Evolutionary conservation across 2,113 vertebrate species (phyloP), one percentile per base, ranked within the genome.

Genomic region (Scomber scombrus): DNA sequence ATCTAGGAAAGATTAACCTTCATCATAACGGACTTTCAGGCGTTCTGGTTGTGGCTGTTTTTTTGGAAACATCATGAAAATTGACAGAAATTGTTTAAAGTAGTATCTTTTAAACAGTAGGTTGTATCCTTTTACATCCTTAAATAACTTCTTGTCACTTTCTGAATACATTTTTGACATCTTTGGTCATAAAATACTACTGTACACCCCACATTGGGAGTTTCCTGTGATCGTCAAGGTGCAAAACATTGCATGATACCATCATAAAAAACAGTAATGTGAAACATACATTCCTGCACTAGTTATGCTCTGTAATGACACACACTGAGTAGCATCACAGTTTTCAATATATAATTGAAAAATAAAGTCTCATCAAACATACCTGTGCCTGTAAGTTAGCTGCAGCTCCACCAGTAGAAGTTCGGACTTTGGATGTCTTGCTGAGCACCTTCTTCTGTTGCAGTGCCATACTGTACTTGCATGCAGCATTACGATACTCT

Each of bases 391-490:
- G 98, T 19, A 97, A 91, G 63, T 95, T 94, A n/a, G 98, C 95
- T 0, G 97, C 91, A 13, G 96, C 93, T 78, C 96, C 97, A 46
- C 98, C 97, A 29, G 98, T 95, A 34, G 97, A 97, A 12, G 97
- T 97, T 5, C 98, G 96, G 21, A 99, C 97, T 96, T 99, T 99
- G 9, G 98, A 98, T 1, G 98, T 98, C 94, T 99, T 99, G 92
- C 97, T 99, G 67, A 99, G 91, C 1, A 97, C 96, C 87, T 99
- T 99, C 91, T 99, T 99, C 94, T 99, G 98, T 89, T 99, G 98
- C 75, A 99, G 89, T 19, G 98, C 98, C 97, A 99, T 98, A 0
- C 95, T 98, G 75, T 99, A 99, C 85, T 99, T 99, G 88, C 97
- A 99, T 57, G 97, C 98, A 74, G 98, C 98, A 75, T 99, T 99